Percentiles rank a stretch among this genome's conserved stretches.
These are phyloP conservation scores for Crenichthys baileyi DNA, from an alignment of 2,797 vertebrate genomes.

Conservation along the genomic window DNA sequence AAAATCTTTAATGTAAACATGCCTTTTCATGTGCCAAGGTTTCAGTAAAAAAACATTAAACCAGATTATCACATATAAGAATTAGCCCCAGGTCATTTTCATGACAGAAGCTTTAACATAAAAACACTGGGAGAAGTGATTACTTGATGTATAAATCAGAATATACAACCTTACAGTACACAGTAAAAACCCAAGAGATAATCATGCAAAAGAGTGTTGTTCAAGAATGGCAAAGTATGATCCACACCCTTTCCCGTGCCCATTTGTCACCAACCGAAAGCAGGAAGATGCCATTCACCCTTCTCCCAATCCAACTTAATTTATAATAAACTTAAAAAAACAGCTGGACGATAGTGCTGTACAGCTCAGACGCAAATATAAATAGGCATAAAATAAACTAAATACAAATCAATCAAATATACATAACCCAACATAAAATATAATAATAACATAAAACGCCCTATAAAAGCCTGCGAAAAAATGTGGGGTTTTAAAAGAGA, in stretches of 20 bases:
- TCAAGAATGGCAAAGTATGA: neutral
- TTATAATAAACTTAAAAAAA: no score
- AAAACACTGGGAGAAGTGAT: neutral
- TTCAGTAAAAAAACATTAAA: neutral
- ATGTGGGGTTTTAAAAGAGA: no score
- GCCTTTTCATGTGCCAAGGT: no score
- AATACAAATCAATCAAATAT: no score
- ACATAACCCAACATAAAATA: no score
- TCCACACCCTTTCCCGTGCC: conserved; percentile 41
- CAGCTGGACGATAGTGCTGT: no score
- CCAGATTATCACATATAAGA: neutral
- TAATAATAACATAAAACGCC: no score
- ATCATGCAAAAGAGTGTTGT: neutral
- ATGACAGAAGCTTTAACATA: neutral
- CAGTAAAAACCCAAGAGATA: neutral
- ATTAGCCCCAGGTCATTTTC: neutral
- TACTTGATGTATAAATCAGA: neutral
- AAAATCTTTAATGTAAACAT: no score
- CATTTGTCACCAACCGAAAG: conserved; percentile 21
- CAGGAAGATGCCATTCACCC: conserved; percentile 21
- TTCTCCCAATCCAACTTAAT: neutral
- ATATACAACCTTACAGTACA: neutral
- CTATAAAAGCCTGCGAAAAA: no score
- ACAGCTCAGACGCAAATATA: no score
- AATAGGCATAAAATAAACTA: no score